Conservation (phyloP, 2,113 vertebrate species). For the Oreochromis tanganicae region DNA sequence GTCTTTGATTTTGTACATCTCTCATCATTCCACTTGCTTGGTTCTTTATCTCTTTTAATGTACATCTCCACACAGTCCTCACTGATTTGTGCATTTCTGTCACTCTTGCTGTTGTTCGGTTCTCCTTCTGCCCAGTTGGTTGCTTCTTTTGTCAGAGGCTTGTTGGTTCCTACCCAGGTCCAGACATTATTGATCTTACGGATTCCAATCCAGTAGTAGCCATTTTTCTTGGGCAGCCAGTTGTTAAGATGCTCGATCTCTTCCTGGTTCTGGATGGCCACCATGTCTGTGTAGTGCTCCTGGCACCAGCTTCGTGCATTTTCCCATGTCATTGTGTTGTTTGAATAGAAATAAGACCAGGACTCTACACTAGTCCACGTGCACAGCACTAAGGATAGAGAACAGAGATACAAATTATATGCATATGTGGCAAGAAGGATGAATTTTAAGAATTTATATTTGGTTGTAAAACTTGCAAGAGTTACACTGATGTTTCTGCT, state of each 20-base stretch:
- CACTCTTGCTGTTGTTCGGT: constrained; percentile 76
- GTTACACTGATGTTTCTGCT: background rate
- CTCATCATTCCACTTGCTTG: constrained; percentile 88
- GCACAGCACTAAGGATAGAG: constrained; percentile 57
- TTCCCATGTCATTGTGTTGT: constrained; percentile 68
- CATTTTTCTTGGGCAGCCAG: constrained; percentile 32
- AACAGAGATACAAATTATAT: background rate
- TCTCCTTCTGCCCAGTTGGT: constrained; percentile 83
- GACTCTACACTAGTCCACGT: constrained; percentile 56
- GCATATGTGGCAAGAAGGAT: background rate
- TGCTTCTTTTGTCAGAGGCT: constrained; percentile 72
- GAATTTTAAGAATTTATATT: rapidly evolving
- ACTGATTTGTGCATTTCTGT: constrained; percentile 28
- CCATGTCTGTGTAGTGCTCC: constrained; percentile 80
- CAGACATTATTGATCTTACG: constrained; percentile 75
- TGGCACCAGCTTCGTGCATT: constrained; percentile 76
- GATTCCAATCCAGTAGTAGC: constrained; percentile 90
- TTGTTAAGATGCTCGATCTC: constrained; percentile 80
- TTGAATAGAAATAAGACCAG: constrained; percentile 80
- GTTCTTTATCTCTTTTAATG: constrained; percentile 59
- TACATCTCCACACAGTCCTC: constrained; percentile 97
- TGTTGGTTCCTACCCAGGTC: constrained; percentile 92
- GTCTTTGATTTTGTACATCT: constrained; percentile 74
- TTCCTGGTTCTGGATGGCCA: constrained; percentile 88
- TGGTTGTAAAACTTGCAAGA: background rate